These are phyloP conservation scores for Palythoa caribaeorum DNA, from an alignment of 92 coral and sea anemone genomes.

Conservation along the genomic window DNA sequence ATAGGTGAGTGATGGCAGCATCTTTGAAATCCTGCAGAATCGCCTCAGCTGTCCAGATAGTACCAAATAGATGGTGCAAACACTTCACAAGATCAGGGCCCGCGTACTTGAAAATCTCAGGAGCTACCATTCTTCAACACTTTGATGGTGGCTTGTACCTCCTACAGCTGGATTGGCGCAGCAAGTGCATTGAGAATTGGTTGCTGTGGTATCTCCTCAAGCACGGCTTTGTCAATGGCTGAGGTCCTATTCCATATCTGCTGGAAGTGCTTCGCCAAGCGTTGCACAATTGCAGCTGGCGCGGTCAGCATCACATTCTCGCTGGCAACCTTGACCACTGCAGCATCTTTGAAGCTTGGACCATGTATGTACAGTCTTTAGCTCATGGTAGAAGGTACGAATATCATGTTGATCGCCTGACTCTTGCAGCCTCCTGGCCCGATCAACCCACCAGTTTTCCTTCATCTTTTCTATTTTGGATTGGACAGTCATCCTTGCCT, in stretches of 20 bases:
- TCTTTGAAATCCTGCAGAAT: slow-evolving; percentile 30
- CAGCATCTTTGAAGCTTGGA: neutral
- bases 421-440: neutral
- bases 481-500: neutral
- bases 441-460: neutral
- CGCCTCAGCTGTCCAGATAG: slow-evolving; percentile 10
- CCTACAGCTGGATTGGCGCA: neutral
- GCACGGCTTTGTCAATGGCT: neutral
- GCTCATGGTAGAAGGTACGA: neutral
- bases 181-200: neutral
- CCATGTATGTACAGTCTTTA: neutral
- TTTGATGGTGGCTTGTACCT: slow-evolving; percentile 16
- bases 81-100: slow-evolving; percentile 4
- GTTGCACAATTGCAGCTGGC: neutral
- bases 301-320: neutral
- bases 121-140: slow-evolving; percentile 14
- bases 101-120: slow-evolving; percentile 31
- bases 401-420: neutral
- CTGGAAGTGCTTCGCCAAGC: neutral
- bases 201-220: neutral
- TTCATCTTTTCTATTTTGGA: neutral
- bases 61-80: neutral
- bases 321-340: neutral
- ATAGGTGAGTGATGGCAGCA: slow-evolving; percentile 12
- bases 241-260: neutral